Conservation (phyloP, 2,888 invertebrate species). For the Sarcophaga subvicina region DNA sequence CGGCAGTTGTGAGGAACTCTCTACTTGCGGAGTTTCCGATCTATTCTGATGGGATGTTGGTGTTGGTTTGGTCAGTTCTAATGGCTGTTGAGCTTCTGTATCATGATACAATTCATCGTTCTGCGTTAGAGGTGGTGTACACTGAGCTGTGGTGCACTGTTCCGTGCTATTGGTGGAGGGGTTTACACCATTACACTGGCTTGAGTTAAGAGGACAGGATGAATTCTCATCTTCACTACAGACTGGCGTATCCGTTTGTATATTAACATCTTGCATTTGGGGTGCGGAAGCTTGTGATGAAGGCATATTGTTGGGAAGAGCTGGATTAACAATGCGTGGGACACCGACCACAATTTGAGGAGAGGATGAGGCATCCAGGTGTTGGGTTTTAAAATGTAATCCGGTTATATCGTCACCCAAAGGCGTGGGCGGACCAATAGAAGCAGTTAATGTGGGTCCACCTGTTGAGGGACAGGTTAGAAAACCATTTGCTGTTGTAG, state of each 20-base stretch:
- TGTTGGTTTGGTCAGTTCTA: constrained; percentile 74
- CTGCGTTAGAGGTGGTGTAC: constrained; percentile 64
- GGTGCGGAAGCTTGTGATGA: constrained; percentile 74
- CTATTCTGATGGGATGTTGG: constrained; percentile 49
- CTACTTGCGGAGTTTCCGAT: constrained; percentile 41
- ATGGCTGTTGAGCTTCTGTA: constrained; percentile 72
- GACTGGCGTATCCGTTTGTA: constrained; percentile 90
- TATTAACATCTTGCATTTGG: constrained; percentile 91
- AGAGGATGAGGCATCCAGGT: constrained; percentile 63
- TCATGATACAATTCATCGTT: constrained; percentile 69
- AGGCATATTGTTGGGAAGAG: constrained; percentile 49
- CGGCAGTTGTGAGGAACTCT: constrained; percentile 34
- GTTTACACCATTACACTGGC: constrained; percentile 21
- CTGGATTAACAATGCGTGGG: constrained; percentile 63
- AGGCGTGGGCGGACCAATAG: constrained; percentile 75
- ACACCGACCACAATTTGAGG: constrained; percentile 71
- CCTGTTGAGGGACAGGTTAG: constrained; percentile 65
- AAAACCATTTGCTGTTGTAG: constrained; percentile 40
- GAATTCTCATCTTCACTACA: constrained; percentile 84
- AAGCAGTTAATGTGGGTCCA: constrained; percentile 67
- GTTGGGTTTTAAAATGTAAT: constrained; percentile 56
- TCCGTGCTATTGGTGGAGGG: constrained; percentile 30
- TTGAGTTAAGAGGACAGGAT: constrained; percentile 71
- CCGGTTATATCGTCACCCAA: constrained; percentile 64
- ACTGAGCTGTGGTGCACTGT: constrained; percentile 60